Conservation (phyloP, 2,888 invertebrate genomes). For the Chamaedrilus cognettii region DNA sequence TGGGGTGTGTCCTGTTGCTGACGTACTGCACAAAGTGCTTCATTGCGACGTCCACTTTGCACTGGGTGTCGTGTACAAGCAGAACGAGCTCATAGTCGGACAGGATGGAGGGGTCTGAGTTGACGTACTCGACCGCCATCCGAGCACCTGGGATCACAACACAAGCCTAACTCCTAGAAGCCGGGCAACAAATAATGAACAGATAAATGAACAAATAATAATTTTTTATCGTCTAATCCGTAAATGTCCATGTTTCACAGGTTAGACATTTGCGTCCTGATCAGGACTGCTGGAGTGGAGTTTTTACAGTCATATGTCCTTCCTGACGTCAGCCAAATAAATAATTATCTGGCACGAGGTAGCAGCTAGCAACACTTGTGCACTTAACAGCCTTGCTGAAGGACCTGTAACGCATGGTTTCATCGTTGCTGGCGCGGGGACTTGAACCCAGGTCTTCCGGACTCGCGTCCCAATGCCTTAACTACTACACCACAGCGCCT, state of each 20-base stretch:
- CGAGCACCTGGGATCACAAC: constrained; percentile 66
- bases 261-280: no score
- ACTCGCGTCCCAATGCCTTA: no score
- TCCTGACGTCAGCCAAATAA: no score
- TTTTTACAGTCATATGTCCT: no score
- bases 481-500: no score
- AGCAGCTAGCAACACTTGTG: no score
- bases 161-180: neutral
- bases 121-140: constrained; percentile 70
- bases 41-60: constrained; percentile 74
- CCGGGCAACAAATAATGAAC: neutral
- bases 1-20: constrained; percentile 63
- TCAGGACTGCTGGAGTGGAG: no score
- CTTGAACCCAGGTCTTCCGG: no score
- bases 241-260: neutral
- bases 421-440: no score
- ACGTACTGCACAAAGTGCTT: constrained; percentile 75
- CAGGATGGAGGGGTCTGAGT: constrained; percentile 65
- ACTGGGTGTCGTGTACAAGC: constrained; percentile 68
- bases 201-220: neutral
- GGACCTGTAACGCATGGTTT: no score
- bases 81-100: constrained; percentile 67
- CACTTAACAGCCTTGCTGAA: no score
- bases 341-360: no score
- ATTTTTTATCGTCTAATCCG: neutral